Conservation (phyloP, 2,888 invertebrate species). For the Zootermopsis nevadensis region DNA sequence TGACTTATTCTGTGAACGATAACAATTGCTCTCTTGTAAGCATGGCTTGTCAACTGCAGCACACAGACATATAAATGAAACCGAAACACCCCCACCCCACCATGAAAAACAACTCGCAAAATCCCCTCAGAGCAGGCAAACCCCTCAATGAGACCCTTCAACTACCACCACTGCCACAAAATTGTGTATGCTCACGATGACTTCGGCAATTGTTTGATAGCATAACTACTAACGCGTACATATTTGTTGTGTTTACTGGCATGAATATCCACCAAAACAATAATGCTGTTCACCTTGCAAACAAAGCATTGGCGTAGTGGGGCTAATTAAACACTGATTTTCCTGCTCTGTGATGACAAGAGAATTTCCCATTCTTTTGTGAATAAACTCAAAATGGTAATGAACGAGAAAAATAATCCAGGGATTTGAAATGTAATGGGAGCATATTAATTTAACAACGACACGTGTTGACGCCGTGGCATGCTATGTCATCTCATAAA, state of each 20-base stretch:
- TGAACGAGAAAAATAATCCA: neutral
- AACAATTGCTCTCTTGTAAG: neutral
- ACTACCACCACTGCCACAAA: neutral
- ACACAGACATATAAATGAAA: slow-evolving; percentile 15
- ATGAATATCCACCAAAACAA: neutral
- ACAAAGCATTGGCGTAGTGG: neutral
- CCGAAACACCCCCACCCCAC: slow-evolving; percentile 8
- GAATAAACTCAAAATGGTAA: neutral
- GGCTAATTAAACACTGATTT: neutral
- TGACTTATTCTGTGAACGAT: neutral
- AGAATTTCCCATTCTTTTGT: neutral
- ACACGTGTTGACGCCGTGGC: no score
- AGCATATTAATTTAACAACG: no score
- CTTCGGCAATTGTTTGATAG: neutral
- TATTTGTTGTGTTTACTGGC: neutral
- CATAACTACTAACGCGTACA: neutral
- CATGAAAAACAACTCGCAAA: neutral
- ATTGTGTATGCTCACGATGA: neutral
- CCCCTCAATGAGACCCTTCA: slow-evolving; percentile 1
- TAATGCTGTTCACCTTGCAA: neutral
- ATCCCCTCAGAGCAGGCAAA: neutral
- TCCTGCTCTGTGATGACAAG: neutral
- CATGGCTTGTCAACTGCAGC: slow-evolving; percentile 9
- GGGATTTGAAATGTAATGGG: no score
- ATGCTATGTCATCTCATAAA: no score